A percentile compares a stretch with the other conserved stretches of the same genome.
These are phyloP conservation scores for Cylindroiulus punctatus DNA, from an alignment of 2,888 invertebrate species.

Conservation along the genomic window DNA sequence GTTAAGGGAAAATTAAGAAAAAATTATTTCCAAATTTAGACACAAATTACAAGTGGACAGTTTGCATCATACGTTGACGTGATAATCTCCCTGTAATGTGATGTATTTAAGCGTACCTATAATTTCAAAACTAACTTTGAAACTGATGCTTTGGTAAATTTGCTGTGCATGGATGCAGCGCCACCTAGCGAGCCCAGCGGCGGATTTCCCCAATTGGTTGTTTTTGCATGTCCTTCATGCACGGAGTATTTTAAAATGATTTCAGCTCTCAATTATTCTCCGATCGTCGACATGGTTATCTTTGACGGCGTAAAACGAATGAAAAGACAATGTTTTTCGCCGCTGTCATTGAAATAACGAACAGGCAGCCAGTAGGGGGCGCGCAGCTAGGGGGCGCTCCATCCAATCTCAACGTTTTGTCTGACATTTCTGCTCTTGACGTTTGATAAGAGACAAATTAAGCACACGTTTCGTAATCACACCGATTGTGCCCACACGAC, in stretches of 20 bases:
- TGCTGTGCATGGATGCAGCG: background rate
- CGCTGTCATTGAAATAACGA: constrained; percentile 23
- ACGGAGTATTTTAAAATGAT: background rate
- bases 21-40: too few species aligned
- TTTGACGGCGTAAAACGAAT: background rate
- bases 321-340: constrained; percentile 7
- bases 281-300: background rate
- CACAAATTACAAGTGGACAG: too few species aligned
- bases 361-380: background rate
- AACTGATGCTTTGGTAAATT: too few species aligned
- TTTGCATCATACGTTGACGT: too few species aligned
- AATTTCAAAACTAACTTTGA: too few species aligned
- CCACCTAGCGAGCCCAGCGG: too few species aligned
- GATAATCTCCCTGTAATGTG: too few species aligned
- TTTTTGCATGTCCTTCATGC: background rate
- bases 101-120: too few species aligned
- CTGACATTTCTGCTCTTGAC: constrained; percentile 8
- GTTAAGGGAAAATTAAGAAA: too few species aligned
- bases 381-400: background rate
- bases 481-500: background rate
- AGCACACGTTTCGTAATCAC: constrained; percentile 13
- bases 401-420: background rate
- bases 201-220: too few species aligned
- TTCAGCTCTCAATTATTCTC: background rate
- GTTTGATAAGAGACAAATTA: constrained; percentile 16